Base-by-base conservation (phyloP, 2,888 invertebrate genomes). In the Clanis bilineata region DNA sequence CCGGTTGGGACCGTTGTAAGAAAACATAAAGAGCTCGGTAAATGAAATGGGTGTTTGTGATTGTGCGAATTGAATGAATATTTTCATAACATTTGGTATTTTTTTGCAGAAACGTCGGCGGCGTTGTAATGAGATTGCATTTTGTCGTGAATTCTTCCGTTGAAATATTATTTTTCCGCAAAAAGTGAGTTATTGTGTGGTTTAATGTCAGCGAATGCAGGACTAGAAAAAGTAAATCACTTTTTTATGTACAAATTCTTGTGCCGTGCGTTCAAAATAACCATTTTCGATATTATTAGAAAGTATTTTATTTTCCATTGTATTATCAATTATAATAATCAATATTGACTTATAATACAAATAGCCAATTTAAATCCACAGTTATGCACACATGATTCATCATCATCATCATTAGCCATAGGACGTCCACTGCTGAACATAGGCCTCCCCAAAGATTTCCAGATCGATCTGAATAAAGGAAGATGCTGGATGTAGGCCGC, bases 41-140 rank as follows among this genome's bases (percentile, higher is more conserved):
- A 67, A 70, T 64, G 57, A 61, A 67, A 67, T 63, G 63, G 59
- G 47, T 58, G 61, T 64, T 67, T 67, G 51, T 51, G 51, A 67
- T 64, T 68, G 65, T 67, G 64, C 58, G 69, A 71, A 67, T 71
- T 72, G 68, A 72, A 71, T 67, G 65, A 58, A 65, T 63, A 68
- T 67, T 70, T 62, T 45, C 54, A 63, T 57, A 63, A 61, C 57
- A 44, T 59, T 54, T 22, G 32, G 32, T 44, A 45, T 59, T 45
- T 55, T 36, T 59, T 56, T 32, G 12, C n/a, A 18, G 56, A 60
- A 45, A 36, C 28, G 58, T 38, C 28, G 23, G 51, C 32, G 51
- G 51, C 28, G 51, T 51, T 51, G 51, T 51, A 51, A 51, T 51
- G 51, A 51, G 51, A 51, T 51, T 51, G 28, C 51, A 51, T 51